phyloP scores from a whole-genome alignment of 2,113 vertebrate species.

The Abramis brama region DNA sequence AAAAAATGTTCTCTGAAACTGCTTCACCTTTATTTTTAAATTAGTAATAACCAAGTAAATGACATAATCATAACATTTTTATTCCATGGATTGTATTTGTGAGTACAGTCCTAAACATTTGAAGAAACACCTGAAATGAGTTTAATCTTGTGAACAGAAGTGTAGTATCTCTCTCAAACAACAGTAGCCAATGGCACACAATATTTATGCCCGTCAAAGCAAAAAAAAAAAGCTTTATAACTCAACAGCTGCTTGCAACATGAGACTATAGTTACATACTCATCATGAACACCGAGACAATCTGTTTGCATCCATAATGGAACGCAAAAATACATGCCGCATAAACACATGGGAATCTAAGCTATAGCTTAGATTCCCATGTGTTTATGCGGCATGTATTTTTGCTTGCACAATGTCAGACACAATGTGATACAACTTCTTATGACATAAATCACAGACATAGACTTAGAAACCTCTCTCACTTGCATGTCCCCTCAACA shows the following conservation, averaged over 20 bases:
- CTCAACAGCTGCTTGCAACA: conserved; percentile 42
- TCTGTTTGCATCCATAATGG: conserved; percentile 24
- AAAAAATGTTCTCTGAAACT: background rate
- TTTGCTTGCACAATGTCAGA: background rate
- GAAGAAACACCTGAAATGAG: conserved; percentile 12
- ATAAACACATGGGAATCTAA: conserved; percentile 6
- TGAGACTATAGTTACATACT: conserved; percentile 30
- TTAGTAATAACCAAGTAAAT: background rate
- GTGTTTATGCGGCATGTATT: too few species aligned
- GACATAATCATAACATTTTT: background rate
- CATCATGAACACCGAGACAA: background rate
- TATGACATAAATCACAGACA: conserved; percentile 17
- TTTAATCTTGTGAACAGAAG: background rate
- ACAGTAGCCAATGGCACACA: background rate
- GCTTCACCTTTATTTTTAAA: background rate
- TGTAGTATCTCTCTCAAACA: background rate
- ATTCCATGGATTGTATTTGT: background rate
- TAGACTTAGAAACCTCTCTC: background rate
- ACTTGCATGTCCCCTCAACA: conserved; percentile 50
- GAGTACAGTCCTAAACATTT: background rate
- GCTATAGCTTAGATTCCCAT: too few species aligned
- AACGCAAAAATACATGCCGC: conserved; percentile 25
- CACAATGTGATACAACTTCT: conserved; percentile 11
- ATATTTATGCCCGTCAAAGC: conserved; percentile 31
- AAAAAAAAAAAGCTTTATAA: conserved; percentile 24